Conservation (phyloP, 2,888 invertebrate species). For the Herminia tarsipennalis region DNA sequence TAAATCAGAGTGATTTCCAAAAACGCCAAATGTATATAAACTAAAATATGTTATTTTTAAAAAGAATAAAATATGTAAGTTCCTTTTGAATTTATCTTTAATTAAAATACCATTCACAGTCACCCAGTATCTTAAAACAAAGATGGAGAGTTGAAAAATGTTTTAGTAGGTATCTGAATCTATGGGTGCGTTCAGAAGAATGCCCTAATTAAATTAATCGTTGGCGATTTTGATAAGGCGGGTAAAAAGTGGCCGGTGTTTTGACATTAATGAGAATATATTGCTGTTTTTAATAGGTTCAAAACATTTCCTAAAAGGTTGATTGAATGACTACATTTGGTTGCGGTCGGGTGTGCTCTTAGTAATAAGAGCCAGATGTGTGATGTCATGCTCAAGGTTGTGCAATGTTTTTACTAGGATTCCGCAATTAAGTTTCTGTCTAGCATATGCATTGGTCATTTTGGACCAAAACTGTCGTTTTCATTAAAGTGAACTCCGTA, state of each 20-base stretch:
- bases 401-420: too few relatives aligned
- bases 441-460: too few relatives aligned
- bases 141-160: slow-evolving; percentile 62
- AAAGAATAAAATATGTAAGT: slow-evolving; percentile 32
- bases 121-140: slow-evolving; percentile 53
- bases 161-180: slow-evolving; percentile 68
- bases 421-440: too few relatives aligned
- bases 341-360: slow-evolving; percentile 16
- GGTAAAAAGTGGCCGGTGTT: slow-evolving; percentile 66
- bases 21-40: too few relatives aligned
- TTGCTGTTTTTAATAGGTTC: slow-evolving; percentile 39
- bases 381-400: too few relatives aligned
- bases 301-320: slow-evolving; percentile 16
- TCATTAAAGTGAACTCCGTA: too few relatives aligned
- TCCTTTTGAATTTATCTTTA: slow-evolving; percentile 52
- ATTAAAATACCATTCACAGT: slow-evolving; percentile 78
- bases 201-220: slow-evolving; percentile 82
- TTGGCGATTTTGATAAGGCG: slow-evolving; percentile 68
- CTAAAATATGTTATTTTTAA: too few relatives aligned
- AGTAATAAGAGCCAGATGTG: too few relatives aligned
- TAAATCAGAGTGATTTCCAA: too few relatives aligned
- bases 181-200: slow-evolving; percentile 70
- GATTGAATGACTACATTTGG: slow-evolving; percentile 25
- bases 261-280: slow-evolving; percentile 79
- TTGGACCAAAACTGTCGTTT: too few relatives aligned